phyloP scores from a whole-genome alignment of 2,888 invertebrate species.

The Apamea crenata region DNA sequence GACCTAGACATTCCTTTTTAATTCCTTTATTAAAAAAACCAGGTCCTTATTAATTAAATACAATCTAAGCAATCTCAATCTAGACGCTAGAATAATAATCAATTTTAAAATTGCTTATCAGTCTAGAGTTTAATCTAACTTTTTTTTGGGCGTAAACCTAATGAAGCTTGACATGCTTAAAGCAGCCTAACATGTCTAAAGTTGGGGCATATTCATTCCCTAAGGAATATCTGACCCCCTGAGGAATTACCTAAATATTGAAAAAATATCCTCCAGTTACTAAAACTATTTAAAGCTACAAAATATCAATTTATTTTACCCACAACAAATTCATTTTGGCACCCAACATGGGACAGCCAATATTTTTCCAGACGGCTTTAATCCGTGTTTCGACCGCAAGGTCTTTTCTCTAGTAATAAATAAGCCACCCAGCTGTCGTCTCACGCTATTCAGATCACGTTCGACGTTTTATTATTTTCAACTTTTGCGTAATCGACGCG shows the following conservation, averaged over 20 bases:
- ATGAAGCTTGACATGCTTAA: neutral
- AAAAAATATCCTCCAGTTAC: neutral
- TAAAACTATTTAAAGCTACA: neutral
- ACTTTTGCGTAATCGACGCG: constrained; percentile 46
- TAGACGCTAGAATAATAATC: too few relatives aligned
- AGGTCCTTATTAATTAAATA: neutral
- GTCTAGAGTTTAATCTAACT: neutral
- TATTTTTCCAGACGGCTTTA: constrained; percentile 18
- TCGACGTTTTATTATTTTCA: constrained; percentile 52
- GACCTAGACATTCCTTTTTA: neutral
- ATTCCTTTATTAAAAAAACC: too few relatives aligned
- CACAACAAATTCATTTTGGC: constrained; percentile 14
- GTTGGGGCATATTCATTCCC: neutral
- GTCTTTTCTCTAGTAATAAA: constrained; percentile 29
- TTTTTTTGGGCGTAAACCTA: neutral
- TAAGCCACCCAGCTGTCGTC: constrained; percentile 17
- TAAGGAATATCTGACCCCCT: too few relatives aligned
- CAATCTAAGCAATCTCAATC: neutral
- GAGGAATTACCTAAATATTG: too few relatives aligned
- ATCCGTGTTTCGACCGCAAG: constrained; percentile 16
- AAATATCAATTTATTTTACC: neutral
- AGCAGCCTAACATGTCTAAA: neutral
- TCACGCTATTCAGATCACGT: constrained; percentile 47
- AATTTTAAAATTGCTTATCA: too few relatives aligned
- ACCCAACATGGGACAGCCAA: constrained; percentile 24